Conservation (phyloP, 2,113 vertebrate genomes). For the Laterallus jamaicensis region DNA sequence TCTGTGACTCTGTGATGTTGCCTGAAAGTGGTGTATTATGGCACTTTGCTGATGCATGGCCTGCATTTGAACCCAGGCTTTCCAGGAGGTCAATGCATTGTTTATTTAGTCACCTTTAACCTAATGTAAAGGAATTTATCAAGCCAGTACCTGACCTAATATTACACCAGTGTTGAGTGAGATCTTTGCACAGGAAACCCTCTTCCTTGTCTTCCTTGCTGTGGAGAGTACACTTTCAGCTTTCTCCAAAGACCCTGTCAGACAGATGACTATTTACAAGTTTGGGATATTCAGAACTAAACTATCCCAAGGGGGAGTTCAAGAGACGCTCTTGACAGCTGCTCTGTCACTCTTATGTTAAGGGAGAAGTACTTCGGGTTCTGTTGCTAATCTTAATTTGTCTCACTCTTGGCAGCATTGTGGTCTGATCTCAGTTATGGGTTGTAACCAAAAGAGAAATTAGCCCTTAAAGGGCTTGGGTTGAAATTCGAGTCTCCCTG, state of each 20-base stretch:
- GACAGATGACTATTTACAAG: background rate
- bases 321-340: constrained; percentile 12
- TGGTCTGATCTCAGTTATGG: constrained; percentile 9
- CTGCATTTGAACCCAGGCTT: background rate
- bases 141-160: background rate
- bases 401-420: background rate
- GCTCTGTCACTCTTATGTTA: background rate
- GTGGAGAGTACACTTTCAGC: background rate
- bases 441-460: constrained; percentile 35
- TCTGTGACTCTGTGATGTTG: too few species aligned
- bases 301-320: background rate
- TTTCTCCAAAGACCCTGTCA: background rate
- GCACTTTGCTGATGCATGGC: background rate
- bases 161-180: background rate
- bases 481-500: constrained; percentile 40
- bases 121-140: background rate
- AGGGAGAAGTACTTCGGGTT: background rate
- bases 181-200: background rate
- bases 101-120: background rate
- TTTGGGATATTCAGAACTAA: background rate
- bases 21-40: background rate
- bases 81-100: background rate
- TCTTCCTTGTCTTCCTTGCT: background rate
- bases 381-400: background rate
- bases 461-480: background rate